Evolutionary conservation across 2,113 vertebrate species (phyloP).

Genomic region (Carollia perspicillata): DNA sequence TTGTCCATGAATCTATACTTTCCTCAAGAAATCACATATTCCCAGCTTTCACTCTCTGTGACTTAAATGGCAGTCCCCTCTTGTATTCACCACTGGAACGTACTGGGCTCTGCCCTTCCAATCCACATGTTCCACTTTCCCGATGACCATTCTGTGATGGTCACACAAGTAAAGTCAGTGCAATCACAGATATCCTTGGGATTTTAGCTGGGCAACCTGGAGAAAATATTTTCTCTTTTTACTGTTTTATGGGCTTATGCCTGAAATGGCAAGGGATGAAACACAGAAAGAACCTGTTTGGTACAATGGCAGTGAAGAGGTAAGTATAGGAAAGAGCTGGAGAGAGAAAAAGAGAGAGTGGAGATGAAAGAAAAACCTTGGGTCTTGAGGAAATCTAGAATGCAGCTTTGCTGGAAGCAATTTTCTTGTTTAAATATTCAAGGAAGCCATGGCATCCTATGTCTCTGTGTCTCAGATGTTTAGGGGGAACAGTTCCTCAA

Average conservation of each 20-base stretch:
- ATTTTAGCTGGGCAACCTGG: neutral
- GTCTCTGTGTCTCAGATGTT: neutral
- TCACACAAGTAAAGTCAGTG: neutral
- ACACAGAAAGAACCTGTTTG: neutral
- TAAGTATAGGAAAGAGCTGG: neutral
- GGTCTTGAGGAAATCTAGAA: neutral
- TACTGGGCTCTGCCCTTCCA: neutral
- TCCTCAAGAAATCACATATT: neutral
- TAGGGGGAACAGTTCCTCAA: neutral
- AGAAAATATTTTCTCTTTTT: neutral
- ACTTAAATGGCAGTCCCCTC: neutral
- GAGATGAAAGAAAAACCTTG: neutral
- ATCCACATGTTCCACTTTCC: neutral
- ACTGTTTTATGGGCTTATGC: neutral
- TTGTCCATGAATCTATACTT: neutral
- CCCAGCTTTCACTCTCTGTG: neutral
- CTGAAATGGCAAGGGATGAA: neutral
- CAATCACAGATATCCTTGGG: neutral
- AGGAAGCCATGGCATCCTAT: neutral
- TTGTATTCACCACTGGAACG: neutral
- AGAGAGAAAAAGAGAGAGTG: neutral
- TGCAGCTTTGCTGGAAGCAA: neutral
- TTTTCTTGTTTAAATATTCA: neutral
- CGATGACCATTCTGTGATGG: neutral
- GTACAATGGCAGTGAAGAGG: neutral